Percentiles rank a stretch among this genome's conserved stretches.
Evolutionary conservation across 2,113 vertebrate genomes (phyloP).

Genomic region (Corynorhinus townsendii): DNA sequence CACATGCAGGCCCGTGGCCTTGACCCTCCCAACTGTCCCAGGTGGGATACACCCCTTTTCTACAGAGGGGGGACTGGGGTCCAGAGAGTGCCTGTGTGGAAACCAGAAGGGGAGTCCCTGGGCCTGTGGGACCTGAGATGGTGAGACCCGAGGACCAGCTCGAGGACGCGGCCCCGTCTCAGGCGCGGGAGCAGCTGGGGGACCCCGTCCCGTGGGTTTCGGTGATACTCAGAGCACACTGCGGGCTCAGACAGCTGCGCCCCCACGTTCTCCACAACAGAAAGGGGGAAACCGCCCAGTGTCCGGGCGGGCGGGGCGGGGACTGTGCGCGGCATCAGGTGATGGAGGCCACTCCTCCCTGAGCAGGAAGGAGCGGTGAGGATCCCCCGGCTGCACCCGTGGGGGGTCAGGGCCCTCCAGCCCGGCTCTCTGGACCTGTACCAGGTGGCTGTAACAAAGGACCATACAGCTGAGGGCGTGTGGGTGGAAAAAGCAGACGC

Average conservation of each 20-base stretch:
- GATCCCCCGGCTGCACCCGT: too few relatives aligned
- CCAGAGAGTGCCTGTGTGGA: not conserved
- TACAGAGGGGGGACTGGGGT: not conserved
- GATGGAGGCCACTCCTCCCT: rapidly evolving
- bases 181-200: rapidly evolving
- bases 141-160: rapidly evolving
- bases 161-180: rapidly evolving
- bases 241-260: too few relatives aligned
- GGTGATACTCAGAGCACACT: rapidly evolving
- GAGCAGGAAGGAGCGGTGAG: not conserved
- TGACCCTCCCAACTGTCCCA: rapidly evolving
- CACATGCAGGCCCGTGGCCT: rapidly evolving
- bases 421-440: too few relatives aligned
- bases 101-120: too few relatives aligned
- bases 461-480: rapidly evolving
- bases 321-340: rapidly evolving
- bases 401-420: too few relatives aligned
- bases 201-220: not conserved
- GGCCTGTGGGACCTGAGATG: too few relatives aligned
- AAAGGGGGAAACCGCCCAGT: rapidly evolving
- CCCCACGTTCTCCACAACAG: rapidly evolving
- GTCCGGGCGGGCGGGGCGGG: rapidly evolving
- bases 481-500: rapidly evolving
- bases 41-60: not conserved
- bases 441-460: too few relatives aligned